These are phyloP conservation scores for Cremastinae sp. DNA, from an alignment of 2,888 invertebrate genomes.

Conservation along the genomic window DNA sequence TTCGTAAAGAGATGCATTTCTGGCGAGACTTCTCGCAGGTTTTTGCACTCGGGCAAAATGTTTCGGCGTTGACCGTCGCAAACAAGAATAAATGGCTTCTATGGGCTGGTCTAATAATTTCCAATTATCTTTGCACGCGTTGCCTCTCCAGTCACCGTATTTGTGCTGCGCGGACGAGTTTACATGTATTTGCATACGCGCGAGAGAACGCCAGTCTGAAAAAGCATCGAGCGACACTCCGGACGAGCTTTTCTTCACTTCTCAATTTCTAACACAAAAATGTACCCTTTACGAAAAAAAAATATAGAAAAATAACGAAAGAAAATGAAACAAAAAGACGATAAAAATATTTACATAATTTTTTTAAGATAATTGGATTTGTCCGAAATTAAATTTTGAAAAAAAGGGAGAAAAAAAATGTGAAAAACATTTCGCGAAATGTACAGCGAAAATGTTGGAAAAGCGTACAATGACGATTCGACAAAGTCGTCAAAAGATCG, in stretches of 20 bases:
- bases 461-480: slow-evolving; percentile 42
- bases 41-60: slow-evolving; percentile 36
- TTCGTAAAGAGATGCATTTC: not conserved
- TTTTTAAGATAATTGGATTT: too few species aligned
- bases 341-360: slow-evolving; percentile 24
- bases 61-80: slow-evolving; percentile 61
- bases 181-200: slow-evolving; percentile 27
- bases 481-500: slow-evolving; percentile 36
- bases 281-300: slow-evolving; percentile 8
- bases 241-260: slow-evolving; percentile 10
- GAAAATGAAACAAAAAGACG: not conserved
- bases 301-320: too few species aligned
- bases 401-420: too few species aligned
- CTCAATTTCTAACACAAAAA: not conserved
- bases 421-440: too few species aligned
- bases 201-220: not conserved
- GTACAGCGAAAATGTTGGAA: not conserved
- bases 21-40: slow-evolving; percentile 1
- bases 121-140: slow-evolving; percentile 65
- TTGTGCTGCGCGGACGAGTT: slow-evolving; percentile 40
- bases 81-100: slow-evolving; percentile 69
- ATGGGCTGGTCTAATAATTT: slow-evolving; percentile 68
- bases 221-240: not conserved
- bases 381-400: too few species aligned
- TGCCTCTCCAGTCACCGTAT: slow-evolving; percentile 58